Evolutionary conservation across 2,797 vertebrate species (phyloP), one percentile per base, ranked within the genome.

Genomic region (Carapus acus): DNA sequence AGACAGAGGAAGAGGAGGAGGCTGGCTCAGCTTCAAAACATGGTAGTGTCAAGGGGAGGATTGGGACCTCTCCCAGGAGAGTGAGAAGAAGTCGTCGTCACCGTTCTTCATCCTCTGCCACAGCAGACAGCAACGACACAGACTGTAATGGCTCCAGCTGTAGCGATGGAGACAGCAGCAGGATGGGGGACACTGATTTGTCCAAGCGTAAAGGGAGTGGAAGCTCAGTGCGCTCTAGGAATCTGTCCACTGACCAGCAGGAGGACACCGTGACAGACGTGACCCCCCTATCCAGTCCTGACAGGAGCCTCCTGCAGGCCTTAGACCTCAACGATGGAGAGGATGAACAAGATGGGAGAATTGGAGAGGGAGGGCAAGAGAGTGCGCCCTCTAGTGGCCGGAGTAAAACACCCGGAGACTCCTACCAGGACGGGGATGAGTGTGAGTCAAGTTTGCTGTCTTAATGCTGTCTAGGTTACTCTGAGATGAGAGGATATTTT

Each of bases 201-300:
- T 33, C 27, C 39, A 61, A 27, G 19, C 18, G 60, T 39, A 42
- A 41, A 40, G 44, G 43, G 18, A 51, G 41, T 17, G 23, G 8
- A 1, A 50, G 49, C 15, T 76, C 71, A 23, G 49, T 41, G 60
- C 54, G 62, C 13, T 48, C 49, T 16, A 71, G 24, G 65, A 63
- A 78, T 52, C 77, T 80, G 19, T 42, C 69, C 22, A 67, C 67
- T 46, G 50, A 58, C 16, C 20, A 53, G n/a, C n/a, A n/a, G n/a
- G 91, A 93, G 59, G 90, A 91, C 50, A 91, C 90, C 0, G 89
- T 91, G 62, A 96, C 93, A 9, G 90, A 95, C 0, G 93, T 94
- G 41, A 95, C 90, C 39, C 92, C 92, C 44, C 80, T 94, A 8
- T 95, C 92, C 14, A 92, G 93, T 46, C 89, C 93, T 29, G 91